Evolutionary conservation across 2,797 vertebrate species (phyloP).

Genomic region (Hippocampus kuda): DNA sequence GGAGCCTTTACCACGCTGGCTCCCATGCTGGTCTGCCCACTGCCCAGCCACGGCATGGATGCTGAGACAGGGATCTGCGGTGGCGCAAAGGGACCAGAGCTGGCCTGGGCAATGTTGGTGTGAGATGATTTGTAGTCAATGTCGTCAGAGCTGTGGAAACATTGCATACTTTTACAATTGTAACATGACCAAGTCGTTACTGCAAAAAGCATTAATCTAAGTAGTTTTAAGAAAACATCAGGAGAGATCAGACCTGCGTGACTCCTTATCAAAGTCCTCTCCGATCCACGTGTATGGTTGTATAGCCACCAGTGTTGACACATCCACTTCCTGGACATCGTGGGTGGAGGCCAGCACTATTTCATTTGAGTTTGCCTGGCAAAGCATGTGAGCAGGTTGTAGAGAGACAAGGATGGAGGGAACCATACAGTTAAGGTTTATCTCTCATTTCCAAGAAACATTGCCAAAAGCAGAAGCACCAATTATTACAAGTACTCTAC

Average conservation of each 20-base stretch:
- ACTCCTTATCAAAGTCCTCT: conserved; percentile 93
- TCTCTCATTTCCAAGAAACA: not conserved
- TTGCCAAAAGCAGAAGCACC: not conserved
- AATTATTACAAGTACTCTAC: not conserved
- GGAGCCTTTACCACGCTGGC: conserved; percentile 79
- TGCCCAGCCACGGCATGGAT: conserved; percentile 95
- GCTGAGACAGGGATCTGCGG: conserved; percentile 77
- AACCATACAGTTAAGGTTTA: not conserved
- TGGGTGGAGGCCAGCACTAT: conserved; percentile 97
- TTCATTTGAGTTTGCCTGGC: conserved; percentile 86
- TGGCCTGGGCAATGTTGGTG: conserved; percentile 82
- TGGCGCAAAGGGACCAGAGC: conserved; percentile 68
- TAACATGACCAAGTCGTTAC: not conserved
- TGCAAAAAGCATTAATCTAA: not conserved
- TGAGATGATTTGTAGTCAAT: conserved; percentile 86
- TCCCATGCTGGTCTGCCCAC: conserved; percentile 91
- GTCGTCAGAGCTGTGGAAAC: conserved; percentile 81
- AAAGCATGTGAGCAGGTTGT: conserved; percentile 18
- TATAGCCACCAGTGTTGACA: conserved; percentile 82
- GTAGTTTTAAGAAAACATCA: not conserved
- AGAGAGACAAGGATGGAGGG: not conserved
- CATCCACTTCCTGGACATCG: conserved; percentile 95
- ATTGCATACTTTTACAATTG: not conserved
- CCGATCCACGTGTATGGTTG: conserved; percentile 96
- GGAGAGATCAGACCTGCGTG: conserved; percentile 74